Conservation (phyloP, 2,113 vertebrate genomes). For the Gavia stellata region DNA sequence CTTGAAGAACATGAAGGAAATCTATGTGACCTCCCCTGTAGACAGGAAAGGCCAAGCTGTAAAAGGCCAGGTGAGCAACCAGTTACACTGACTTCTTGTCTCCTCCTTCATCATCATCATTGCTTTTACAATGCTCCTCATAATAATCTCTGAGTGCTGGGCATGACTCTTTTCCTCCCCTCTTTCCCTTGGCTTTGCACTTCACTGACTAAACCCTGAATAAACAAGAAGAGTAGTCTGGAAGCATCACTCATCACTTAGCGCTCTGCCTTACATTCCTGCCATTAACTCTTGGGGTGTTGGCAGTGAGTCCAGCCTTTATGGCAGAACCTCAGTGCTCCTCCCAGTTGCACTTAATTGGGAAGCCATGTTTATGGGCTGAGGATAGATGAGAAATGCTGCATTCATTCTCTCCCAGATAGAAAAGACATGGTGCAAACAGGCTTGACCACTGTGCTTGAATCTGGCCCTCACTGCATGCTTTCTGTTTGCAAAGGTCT, state of each 20-base stretch:
- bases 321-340: not conserved
- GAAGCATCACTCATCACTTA: not conserved
- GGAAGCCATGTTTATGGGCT: not conserved
- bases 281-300: not conserved
- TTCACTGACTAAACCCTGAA: not conserved
- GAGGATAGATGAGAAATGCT: not conserved
- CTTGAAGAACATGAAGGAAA: constrained; percentile 92
- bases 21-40: constrained; percentile 81
- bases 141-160: not conserved
- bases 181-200: not conserved
- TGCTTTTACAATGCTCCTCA: not conserved
- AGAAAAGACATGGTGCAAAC: not conserved
- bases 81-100: not conserved
- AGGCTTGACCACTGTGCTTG: not conserved
- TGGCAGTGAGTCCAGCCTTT: not conserved
- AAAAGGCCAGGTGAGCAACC: constrained; percentile 85
- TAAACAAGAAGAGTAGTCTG: not conserved
- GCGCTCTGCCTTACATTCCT: not conserved
- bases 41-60: constrained; percentile 77
- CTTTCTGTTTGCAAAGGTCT: constrained; percentile 80
- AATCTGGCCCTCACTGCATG: not conserved
- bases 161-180: not conserved
- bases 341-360: not conserved
- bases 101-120: not conserved
- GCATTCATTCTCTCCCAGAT: not conserved